Evolutionary conservation across 2,113 vertebrate species (phyloP), one percentile per base, ranked within the genome.

Genomic region (Apteryx mantelli): DNA sequence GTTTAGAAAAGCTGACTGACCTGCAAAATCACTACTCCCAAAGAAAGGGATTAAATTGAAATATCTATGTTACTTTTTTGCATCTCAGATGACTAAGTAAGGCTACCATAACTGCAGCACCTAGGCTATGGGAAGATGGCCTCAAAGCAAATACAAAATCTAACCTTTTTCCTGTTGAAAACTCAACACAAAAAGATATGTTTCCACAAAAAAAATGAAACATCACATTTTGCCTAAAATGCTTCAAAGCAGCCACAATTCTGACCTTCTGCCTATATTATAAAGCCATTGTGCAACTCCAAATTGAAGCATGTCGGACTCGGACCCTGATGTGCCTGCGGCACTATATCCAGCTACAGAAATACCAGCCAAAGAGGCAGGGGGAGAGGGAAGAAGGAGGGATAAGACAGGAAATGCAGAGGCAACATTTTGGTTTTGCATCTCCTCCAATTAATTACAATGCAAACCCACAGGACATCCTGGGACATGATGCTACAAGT

Each of bases 51-150:
- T 82, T 3, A 60, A 79, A 55, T 3, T 6, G 17, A 82, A 89
- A 26, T 0, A 0, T n/a, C n/a, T 10, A 0, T 7, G 65, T 82
- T 36, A 19, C 25, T 56, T 56, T 91, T 93, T 70, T 65, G 44
- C 42, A 73, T 16, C 32, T 60, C 1, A 0, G 21, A 56, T 61
- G 32, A 73, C 66, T 50, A 40, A 0, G 6, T 40, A 81, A 91
- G 83, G n/a, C 16, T 69, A 44, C 36, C 53, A 6, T 20, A 79
- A 22, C 25, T 34, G 25, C 14, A 90, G 70, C 11, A 18, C 14
- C 17, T 25, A 32, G 4, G 24, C 70, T 32, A 82, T 11, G 24
- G 44, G 46, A 17, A 83, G 82, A 81, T 34, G 30, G 9, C 34
- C 16, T 70, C 53, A 24, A 21, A 86, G 85, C 30, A 24, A 46